phyloP scores from a whole-genome alignment of 2,797 vertebrate species.

The Oryzias sinensis region DNA sequence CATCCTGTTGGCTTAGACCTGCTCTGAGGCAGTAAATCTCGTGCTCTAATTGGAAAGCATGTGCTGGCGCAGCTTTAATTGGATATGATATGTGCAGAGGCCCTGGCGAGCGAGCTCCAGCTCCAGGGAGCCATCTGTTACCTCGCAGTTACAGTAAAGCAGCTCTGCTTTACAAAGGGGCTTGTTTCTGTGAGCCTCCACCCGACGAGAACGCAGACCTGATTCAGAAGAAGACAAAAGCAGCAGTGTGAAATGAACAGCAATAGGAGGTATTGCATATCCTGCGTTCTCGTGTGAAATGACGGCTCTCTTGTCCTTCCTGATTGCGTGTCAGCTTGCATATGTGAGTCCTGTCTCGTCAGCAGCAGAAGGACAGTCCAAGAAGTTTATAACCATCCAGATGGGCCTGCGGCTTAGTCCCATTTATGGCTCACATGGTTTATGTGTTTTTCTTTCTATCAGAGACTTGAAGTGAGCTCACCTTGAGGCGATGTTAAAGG shows the following conservation, averaged over 20 bases:
- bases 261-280: neutral
- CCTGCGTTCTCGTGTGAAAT: neutral
- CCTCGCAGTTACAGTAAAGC: slow-evolving; percentile 31
- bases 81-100: slow-evolving; percentile 76
- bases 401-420: slow-evolving; percentile 6
- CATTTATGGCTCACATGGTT: neutral
- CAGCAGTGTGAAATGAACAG: slow-evolving; percentile 1
- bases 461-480: too few relatives aligned
- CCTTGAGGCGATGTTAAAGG: too few relatives aligned
- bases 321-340: neutral
- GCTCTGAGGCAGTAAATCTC: slow-evolving; percentile 67
- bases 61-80: slow-evolving; percentile 75
- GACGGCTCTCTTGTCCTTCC: neutral
- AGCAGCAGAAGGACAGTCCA: slow-evolving; percentile 12
- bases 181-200: slow-evolving; percentile 7
- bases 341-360: slow-evolving; percentile 13
- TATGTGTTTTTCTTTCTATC: neutral
- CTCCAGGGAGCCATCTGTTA: slow-evolving; percentile 76
- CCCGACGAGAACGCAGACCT: neutral
- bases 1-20: slow-evolving; percentile 69
- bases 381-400: slow-evolving; percentile 18
- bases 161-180: slow-evolving; percentile 21
- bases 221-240: neutral
- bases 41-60: slow-evolving; percentile 74
- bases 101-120: slow-evolving; percentile 47